Percentiles rank a stretch among this genome's conserved stretches.
Evolutionary conservation across 2,888 invertebrate species (phyloP).

Genomic region (Phortica magna): DNA sequence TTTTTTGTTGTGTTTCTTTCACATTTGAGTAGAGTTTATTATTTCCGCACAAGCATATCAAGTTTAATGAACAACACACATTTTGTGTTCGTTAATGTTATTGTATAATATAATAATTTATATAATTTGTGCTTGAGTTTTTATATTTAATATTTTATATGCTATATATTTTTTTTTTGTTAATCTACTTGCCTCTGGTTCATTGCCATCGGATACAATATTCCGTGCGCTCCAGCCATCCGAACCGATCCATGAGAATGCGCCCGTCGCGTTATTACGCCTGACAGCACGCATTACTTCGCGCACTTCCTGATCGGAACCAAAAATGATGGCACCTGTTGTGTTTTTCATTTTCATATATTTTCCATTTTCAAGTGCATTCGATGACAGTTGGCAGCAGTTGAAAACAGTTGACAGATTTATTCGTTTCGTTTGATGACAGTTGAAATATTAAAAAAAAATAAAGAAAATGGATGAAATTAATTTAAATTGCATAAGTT

Average conservation of each 20-base stretch:
- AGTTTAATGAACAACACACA: constrained; percentile 36
- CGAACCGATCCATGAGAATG: constrained; percentile 97
- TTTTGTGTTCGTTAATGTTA: neutral
- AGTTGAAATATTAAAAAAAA: constrained; percentile 7
- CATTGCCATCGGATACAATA: constrained; percentile 91
- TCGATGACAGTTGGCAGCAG: neutral
- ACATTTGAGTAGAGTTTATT: too few species aligned
- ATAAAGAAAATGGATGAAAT: constrained; percentile 33
- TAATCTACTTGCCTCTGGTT: constrained; percentile 83
- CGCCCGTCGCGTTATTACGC: constrained; percentile 90
- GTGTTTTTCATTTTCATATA: constrained; percentile 6
- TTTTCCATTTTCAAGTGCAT: constrained; percentile 1
- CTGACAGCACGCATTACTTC: constrained; percentile 96
- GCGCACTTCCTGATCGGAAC: constrained; percentile 97
- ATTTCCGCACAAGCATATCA: constrained; percentile 51
- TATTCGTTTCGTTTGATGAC: neutral
- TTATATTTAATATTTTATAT: too few species aligned
- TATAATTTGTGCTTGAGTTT: too few species aligned
- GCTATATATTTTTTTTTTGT: constrained; percentile 34
- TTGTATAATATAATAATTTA: neutral
- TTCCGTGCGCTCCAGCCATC: constrained; percentile 97
- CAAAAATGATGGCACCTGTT: constrained; percentile 95
- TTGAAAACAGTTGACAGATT: constrained; percentile 1
- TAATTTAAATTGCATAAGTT: constrained; percentile 52
- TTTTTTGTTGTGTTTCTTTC: constrained; percentile 60